Evolutionary conservation across 2,888 invertebrate species (phyloP), one percentile per base, ranked within the genome.

Genomic region (Portevinia maculata): DNA sequence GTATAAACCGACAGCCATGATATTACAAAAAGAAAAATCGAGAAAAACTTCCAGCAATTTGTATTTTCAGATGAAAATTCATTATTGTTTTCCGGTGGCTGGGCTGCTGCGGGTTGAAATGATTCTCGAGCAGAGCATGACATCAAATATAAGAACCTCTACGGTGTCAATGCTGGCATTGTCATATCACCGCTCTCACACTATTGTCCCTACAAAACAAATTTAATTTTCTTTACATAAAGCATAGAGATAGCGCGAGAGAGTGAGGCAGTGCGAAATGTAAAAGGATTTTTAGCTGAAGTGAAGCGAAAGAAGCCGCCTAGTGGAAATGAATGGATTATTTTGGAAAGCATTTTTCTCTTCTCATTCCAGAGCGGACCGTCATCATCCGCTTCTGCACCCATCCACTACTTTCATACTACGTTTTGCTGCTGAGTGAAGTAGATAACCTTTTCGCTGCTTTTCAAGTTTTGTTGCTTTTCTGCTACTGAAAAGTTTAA

Each of bases 1-100:
- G 44, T 19, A 44, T 8, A 44, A 44, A 32, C 17, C 48, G 13
- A 52, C 28, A n/a, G 15, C n/a, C 46, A 76, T 55, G 60, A 60
- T 48, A 48, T 39, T 21, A 41, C 39, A 37, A 11, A 39, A 44
- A 44, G 57, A 30, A 39, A 44, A 19, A 11, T n/a, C 44, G 21
- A 39, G 52, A 64, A 62, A 50, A 34, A 52, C 46, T 48, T 34
- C 11, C 24, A 75, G 64, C 79, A 70, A 81, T 81, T 81, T 81
- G 79, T 81, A 70, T 75, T 75, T 81, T 52, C 79, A 75, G 62
- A 75, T 81, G 79, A 81, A 81, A 81, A 81, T 81, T 81, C 62
- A 70, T 81, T 81, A 81, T 81, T 81, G 75, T 75, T 81, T 75
- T 70, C 70, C 52, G 70, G 44, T 70, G 64, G 53, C 15, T 81